Percentiles rank a stretch among this genome's conserved stretches.
phyloP scores from a whole-genome alignment of 2,888 invertebrate genomes.

The Eurytoma adleriae region DNA sequence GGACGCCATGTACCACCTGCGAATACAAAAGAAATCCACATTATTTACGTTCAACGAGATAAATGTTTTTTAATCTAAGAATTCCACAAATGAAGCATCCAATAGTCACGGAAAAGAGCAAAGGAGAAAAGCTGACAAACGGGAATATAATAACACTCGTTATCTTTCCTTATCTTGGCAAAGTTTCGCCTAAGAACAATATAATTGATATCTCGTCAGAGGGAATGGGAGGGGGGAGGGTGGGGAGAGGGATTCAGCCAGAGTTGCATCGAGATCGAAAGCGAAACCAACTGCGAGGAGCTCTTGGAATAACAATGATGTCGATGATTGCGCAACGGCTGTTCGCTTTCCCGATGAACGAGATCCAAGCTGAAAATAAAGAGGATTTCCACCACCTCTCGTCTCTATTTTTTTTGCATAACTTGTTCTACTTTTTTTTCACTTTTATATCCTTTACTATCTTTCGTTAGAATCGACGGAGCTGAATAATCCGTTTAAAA shows the following conservation, averaged over 20 bases:
- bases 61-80: too few species aligned
- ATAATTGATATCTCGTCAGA: constrained; percentile 39
- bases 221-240: too few species aligned
- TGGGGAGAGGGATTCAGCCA: too few species aligned
- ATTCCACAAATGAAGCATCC: background rate
- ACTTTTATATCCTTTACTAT: too few species aligned
- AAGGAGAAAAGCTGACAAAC: background rate
- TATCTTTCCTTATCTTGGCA: background rate
- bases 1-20: constrained; percentile 89
- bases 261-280: constrained; percentile 9
- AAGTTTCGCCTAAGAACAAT: constrained; percentile 27
- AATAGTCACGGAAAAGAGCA: background rate
- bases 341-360: background rate
- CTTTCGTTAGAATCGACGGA: too few species aligned
- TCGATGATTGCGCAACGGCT: background rate
- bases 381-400: too few species aligned
- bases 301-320: constrained; percentile 39
- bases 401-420: too few species aligned
- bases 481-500: too few species aligned
- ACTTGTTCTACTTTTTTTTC: too few species aligned
- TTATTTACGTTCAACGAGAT: background rate
- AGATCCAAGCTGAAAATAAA: too few species aligned
- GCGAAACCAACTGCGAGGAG: constrained; percentile 21
- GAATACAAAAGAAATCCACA: background rate
- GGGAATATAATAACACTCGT: background rate